phyloP scores from a whole-genome alignment of 2,797 vertebrate species.

The Tympanoctomys barrerae region DNA sequence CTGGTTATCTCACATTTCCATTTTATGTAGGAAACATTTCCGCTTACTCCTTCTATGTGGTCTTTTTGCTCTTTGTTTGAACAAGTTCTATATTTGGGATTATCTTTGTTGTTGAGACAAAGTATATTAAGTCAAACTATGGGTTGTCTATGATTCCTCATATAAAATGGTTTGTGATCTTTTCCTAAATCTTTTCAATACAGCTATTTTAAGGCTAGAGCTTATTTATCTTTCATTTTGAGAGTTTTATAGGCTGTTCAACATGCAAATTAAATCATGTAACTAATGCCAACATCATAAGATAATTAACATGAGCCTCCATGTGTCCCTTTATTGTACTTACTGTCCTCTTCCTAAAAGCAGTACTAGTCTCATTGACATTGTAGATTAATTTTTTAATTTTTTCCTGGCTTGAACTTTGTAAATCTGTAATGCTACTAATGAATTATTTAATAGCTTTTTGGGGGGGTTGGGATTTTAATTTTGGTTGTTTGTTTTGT shows the following conservation, averaged over 20 bases:
- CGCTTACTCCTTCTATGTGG: rapidly evolving
- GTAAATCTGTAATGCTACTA: neutral
- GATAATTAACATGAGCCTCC: neutral
- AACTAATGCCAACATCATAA: neutral
- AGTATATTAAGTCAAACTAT: neutral
- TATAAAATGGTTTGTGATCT: neutral
- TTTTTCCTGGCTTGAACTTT: neutral
- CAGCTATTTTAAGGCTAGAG: neutral
- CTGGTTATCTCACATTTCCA: neutral
- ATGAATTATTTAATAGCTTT: neutral
- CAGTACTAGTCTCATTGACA: neutral
- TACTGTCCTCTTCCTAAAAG: neutral
- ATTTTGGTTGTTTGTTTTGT: neutral
- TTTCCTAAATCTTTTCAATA: neutral
- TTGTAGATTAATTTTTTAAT: neutral
- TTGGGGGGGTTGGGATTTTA: neutral
- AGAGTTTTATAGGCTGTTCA: neutral
- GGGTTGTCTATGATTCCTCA: neutral
- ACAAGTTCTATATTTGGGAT: neutral
- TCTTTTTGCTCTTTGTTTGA: neutral
- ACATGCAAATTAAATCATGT: neutral
- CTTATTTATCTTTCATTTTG: conserved; percentile 9
- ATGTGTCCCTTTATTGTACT: no score
- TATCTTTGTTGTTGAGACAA: neutral
- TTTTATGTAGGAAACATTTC: neutral